Evolutionary conservation across 2,113 vertebrate genomes (phyloP), one percentile per base, ranked within the genome.

Genomic region (Scomber japonicus): DNA sequence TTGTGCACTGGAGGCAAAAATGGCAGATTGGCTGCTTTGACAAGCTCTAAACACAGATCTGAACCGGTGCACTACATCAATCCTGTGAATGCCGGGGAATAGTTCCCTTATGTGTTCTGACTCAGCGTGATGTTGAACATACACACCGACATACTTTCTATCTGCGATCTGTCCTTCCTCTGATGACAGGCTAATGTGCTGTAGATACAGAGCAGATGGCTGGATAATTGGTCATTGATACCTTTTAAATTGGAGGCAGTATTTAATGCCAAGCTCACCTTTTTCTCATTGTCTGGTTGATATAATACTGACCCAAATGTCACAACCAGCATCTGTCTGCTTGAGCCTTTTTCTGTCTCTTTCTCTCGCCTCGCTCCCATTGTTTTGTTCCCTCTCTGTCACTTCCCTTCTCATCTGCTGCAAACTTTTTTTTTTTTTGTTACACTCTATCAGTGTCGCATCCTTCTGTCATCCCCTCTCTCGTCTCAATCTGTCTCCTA

Each of bases 171-270:
- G 44, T 60, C 65, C 63, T 63, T 69, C 57, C 53, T 62, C 24
- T 78, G 74, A 64, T 74, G 83, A 84, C 46, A 70, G 67, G 61
- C 78, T 87, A 71, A 82, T 77, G 49, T 19, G 30, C 19, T 30
- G 49, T 71, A 21, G 61, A 72, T 72, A 60, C 62, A 54, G 48
- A 71, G 50, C 91, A 87, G 87, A 85, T 89, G 87, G 87, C 44
- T 82, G 83, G 83, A 75, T 91, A 90, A 90, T 90, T 90, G 84
- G 72, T 84, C 72, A 83, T 9, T 55, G 48, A 72, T 88, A 77
- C 69, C 68, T 77, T 77, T 78, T 87, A 86, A 76, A 81, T 61
- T 49, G 46, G 19, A 64, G 70, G 57, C 83, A 75, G 80, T 83
- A 84, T 88, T 89, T 80, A 91, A 81, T 78, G 68, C 62, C 60